Evolutionary conservation across 2,797 vertebrate genomes (phyloP).

Genomic region (Hypotaenidia okinawae): DNA sequence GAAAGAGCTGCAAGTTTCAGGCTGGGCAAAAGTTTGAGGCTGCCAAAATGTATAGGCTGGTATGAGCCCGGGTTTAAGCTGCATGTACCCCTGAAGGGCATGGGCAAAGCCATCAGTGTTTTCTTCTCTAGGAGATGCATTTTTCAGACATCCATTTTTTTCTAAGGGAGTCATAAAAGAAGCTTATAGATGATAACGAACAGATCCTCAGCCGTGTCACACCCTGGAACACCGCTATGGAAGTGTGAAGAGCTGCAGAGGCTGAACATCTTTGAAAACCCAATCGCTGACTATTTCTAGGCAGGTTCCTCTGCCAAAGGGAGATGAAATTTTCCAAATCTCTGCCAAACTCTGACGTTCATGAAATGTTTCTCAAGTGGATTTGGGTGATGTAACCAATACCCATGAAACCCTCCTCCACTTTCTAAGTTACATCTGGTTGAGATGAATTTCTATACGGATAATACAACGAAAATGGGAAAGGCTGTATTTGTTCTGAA

Average conservation of each 20-base stretch:
- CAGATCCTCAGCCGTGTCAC: not conserved
- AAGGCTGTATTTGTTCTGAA: not conserved
- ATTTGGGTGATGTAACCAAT: slow-evolving; percentile 32
- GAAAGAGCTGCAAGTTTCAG: not conserved
- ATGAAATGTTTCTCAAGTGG: not conserved
- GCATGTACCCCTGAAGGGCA: not conserved
- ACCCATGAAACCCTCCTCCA: not conserved
- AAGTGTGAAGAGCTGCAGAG: slow-evolving; percentile 12
- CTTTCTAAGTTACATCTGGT: not conserved
- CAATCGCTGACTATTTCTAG: not conserved
- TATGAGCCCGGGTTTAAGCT: not conserved
- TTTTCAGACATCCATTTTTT: not conserved
- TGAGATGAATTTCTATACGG: not conserved
- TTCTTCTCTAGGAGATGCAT: not conserved
- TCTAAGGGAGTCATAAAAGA: not conserved
- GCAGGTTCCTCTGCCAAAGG: not conserved
- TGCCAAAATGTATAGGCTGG: fast-evolving
- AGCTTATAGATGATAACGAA: not conserved
- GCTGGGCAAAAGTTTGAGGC: not conserved
- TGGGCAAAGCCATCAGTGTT: not conserved
- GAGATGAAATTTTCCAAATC: slow-evolving; percentile 4
- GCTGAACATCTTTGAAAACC: not conserved
- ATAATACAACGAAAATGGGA: not conserved
- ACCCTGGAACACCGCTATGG: not conserved
- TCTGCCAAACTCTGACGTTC: slow-evolving; percentile 3